These are phyloP conservation scores for Macrotus californicus DNA, from an alignment of 2,113 vertebrate species.

Conservation along the genomic window DNA sequence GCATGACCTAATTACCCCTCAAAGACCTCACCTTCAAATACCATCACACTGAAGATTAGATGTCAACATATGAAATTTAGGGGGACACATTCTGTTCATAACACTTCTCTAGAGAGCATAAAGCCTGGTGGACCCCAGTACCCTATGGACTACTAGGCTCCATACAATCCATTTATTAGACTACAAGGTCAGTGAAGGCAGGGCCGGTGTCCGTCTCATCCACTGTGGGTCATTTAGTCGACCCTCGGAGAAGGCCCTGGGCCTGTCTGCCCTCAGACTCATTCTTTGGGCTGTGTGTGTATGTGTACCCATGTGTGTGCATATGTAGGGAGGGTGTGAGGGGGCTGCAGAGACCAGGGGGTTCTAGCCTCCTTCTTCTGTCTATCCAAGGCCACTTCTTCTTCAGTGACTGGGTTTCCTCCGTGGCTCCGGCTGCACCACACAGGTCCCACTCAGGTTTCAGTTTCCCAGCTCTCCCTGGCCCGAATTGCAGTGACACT, in stretches of 20 bases:
- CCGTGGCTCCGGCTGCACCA: background rate
- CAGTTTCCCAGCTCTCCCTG: background rate
- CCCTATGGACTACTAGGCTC: background rate
- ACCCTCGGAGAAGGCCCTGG: background rate
- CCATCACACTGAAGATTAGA: background rate
- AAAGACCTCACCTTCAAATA: background rate
- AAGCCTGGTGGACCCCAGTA: background rate
- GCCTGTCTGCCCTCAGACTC: background rate
- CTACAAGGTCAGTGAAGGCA: background rate
- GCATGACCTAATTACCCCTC: background rate
- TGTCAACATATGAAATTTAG: background rate
- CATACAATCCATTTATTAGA: background rate
- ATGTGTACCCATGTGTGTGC: fast-evolving
- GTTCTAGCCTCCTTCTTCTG: background rate
- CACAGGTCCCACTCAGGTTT: background rate
- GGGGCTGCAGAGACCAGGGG: background rate
- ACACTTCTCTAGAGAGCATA: background rate
- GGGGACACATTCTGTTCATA: background rate
- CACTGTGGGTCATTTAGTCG: background rate
- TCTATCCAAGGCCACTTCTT: background rate
- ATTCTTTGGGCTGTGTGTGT: background rate
- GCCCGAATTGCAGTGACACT: background rate
- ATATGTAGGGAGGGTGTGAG: background rate
- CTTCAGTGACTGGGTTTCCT: background rate
- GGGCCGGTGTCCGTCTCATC: background rate